Conservation (phyloP, 1,140 invertebrate genomes). For the Capitella teleta region DNA sequence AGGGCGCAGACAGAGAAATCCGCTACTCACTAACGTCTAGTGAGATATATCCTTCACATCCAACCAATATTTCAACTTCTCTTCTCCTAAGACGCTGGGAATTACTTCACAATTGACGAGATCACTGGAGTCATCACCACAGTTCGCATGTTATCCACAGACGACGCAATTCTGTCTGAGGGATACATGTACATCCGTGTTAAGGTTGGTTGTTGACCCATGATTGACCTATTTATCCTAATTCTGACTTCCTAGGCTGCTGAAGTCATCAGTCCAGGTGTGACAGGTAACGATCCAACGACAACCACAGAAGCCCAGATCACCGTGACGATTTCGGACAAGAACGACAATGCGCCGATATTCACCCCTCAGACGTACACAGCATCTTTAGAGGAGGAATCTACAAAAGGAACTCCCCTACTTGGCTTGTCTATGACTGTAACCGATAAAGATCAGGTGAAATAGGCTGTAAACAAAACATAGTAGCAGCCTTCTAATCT, state of each 20-base stretch:
- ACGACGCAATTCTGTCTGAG: no score
- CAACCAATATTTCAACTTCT: constrained; percentile 36
- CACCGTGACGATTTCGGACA: constrained; percentile 2
- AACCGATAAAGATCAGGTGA: constrained; percentile 5
- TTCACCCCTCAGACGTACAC: not conserved
- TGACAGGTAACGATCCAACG: not conserved
- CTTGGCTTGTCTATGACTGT: not conserved
- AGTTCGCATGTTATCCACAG: constrained; percentile 64
- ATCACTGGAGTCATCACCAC: constrained; percentile 71
- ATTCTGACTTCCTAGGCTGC: not conserved
- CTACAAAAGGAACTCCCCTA: not conserved
- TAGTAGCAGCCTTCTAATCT: no score
- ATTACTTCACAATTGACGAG: constrained; percentile 72
- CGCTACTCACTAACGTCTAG: constrained; percentile 25
- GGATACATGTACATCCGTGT: no score
- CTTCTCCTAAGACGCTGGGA: no score
- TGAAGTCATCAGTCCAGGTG: not conserved
- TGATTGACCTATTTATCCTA: no score
- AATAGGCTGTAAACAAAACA: no score
- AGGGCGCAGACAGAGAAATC: constrained; percentile 22
- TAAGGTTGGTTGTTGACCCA: no score
- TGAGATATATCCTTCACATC: constrained; percentile 49
- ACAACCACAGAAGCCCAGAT: not conserved
- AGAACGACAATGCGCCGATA: constrained; percentile 4
- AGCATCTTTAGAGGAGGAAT: not conserved